Conservation (phyloP, 2,888 invertebrate species). For the Aphodius sticticus region DNA sequence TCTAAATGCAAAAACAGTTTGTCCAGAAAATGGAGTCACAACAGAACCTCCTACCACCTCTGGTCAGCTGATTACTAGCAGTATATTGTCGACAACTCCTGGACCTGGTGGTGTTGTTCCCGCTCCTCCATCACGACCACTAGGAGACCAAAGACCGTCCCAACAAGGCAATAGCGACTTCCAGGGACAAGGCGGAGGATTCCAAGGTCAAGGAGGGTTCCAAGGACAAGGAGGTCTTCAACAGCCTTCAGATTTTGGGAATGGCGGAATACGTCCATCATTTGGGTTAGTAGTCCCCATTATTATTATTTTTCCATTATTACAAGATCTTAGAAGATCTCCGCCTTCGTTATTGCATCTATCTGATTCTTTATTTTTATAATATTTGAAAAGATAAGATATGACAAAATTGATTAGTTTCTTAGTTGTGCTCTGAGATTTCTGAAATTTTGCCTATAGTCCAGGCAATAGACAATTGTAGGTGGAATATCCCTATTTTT, state of each 20-base stretch:
- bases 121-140: background rate
- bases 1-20: conserved; percentile 68
- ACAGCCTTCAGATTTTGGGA: background rate
- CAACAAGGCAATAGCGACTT: background rate
- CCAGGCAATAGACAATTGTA: too few relatives aligned
- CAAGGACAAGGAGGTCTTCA: background rate
- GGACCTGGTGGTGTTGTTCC: conserved; percentile 5
- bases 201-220: conserved; percentile 10
- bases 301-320: too few relatives aligned
- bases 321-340: too few relatives aligned
- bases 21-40: conserved; percentile 56
- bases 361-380: too few relatives aligned
- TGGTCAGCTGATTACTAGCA: conserved; percentile 49
- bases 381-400: too few relatives aligned
- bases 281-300: background rate
- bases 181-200: background rate
- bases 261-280: background rate
- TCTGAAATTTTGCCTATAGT: too few relatives aligned
- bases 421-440: too few relatives aligned
- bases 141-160: background rate
- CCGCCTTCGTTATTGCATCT: too few relatives aligned
- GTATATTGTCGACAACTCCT: conserved; percentile 41
- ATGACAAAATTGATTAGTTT: too few relatives aligned
- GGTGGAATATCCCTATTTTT: too few relatives aligned
- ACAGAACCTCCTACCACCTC: conserved; percentile 57